Conservation (phyloP, 2,797 vertebrate species). For the Muscicapa striata region DNA sequence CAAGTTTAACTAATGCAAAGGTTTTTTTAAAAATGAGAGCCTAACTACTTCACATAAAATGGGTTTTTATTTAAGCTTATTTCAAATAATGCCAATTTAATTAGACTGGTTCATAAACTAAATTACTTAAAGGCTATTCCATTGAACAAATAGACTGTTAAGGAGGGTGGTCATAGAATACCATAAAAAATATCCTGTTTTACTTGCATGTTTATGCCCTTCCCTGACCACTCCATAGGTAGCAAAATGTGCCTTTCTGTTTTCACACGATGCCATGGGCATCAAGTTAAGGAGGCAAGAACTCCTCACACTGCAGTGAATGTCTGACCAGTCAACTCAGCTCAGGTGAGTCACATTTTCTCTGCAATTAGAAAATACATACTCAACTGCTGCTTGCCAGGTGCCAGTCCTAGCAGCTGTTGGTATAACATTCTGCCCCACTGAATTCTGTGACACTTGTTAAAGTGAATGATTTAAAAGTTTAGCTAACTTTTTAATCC, state of each 20-base stretch:
- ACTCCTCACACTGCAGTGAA: not conserved
- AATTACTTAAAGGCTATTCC: not conserved
- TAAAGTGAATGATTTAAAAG: not conserved
- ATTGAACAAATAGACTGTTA: not conserved
- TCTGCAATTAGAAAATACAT: not conserved
- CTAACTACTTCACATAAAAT: not conserved
- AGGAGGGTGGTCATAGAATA: not conserved
- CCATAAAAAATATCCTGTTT: not conserved
- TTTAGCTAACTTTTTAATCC: not conserved
- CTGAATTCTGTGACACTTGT: not conserved
- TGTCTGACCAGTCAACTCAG: not conserved
- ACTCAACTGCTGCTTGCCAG: not conserved
- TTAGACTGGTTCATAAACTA: not conserved
- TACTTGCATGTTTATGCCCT: not conserved
- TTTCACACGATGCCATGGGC: not conserved
- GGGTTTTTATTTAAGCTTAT: not conserved
- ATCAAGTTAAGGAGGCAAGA: not conserved
- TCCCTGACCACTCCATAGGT: not conserved
- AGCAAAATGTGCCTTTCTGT: not conserved
- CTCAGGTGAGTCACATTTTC: not conserved
- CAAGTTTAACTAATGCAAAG: not conserved
- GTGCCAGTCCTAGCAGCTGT: not conserved
- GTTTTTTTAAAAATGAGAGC: not conserved
- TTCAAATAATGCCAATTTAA: not conserved
- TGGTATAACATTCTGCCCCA: not conserved